Conservation (phyloP, 2,888 invertebrate species). For the Autographa pulchrina region DNA sequence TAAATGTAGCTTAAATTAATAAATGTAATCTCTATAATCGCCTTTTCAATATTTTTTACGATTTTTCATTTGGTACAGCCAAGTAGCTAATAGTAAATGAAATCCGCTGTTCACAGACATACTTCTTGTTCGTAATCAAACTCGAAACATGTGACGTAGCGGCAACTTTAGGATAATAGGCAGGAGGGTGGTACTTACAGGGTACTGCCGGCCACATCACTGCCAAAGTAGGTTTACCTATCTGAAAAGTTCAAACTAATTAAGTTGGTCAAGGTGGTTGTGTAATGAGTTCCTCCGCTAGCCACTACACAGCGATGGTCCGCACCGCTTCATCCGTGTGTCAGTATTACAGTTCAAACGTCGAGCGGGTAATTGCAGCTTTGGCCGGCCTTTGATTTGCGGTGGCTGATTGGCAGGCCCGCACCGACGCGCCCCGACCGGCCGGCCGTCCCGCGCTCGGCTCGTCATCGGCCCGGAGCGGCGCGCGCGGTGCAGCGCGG, state of each 20-base stretch:
- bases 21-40: too few relatives aligned
- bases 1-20: background rate
- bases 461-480: background rate
- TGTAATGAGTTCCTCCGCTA: background rate
- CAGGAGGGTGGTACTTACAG: background rate
- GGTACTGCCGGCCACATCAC: background rate
- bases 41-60: too few relatives aligned
- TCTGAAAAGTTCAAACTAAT: conserved; percentile 2
- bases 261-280: background rate
- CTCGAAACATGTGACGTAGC: background rate
- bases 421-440: background rate
- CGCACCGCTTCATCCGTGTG: conserved; percentile 27
- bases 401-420: conserved; percentile 36
- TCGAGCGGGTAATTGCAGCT: conserved; percentile 35
- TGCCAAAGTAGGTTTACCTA: background rate
- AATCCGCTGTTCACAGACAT: too few relatives aligned
- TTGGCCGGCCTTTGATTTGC: conserved; percentile 49
- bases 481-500: background rate
- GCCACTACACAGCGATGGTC: background rate
- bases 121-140: background rate
- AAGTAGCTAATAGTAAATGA: too few relatives aligned
- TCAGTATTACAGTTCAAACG: conserved; percentile 35
- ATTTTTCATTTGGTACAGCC: too few relatives aligned
- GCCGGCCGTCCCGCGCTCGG: background rate
- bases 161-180: background rate